Base-by-base conservation (phyloP, 2,888 invertebrate species). In the Hemicrepidius hirtus region DNA sequence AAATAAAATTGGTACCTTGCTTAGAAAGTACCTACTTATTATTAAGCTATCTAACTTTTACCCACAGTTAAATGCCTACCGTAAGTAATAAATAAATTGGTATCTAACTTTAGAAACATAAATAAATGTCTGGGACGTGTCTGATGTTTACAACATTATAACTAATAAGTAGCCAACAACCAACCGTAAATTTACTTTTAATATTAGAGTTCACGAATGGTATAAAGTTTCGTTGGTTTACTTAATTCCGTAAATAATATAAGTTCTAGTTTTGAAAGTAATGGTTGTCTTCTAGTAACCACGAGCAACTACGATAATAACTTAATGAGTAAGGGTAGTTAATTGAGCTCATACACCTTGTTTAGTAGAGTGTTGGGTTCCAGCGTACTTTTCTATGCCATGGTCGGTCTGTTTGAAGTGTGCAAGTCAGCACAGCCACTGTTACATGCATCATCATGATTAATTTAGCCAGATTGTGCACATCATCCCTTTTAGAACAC, bases 361-460 rank as follows among this genome's bases (percentile, higher is more conserved):
- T 78, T 80, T 78, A 78, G 80, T 76, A 73, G 68, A 76, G 76
- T 77, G 77, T 73, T 64, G 68, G 68, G 67, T 64, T 62, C 55
- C 68, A 74, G 63, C 68, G 76, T 72, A 65, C 71, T 57, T 75
- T 71, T 74, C 59, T 68, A 69, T 65, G 59, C 74, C 69, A 65
- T 67, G 57, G 73, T 76, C 81, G 80, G 80, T 62, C 66, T 66
- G 73, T 82, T 80, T 81, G 79, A 81, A 78, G 74, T 76, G 68
- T 74, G 78, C 77, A 72, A 77, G 78, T 79, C 78, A 79, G 64
- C 73, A 68, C 65, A 72, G 76, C 75, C 77, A 78, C 77, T 76
- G 77, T 81, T 81, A 82, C 80, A 80, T 82, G 81, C 83, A 79
- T 81, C 82, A 82, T 83, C 82, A 80, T 82, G 82, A 83, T 84